These are phyloP conservation scores for Drosophila pruinosa DNA, from an alignment of 1,140 invertebrate species.

Conservation along the genomic window DNA sequence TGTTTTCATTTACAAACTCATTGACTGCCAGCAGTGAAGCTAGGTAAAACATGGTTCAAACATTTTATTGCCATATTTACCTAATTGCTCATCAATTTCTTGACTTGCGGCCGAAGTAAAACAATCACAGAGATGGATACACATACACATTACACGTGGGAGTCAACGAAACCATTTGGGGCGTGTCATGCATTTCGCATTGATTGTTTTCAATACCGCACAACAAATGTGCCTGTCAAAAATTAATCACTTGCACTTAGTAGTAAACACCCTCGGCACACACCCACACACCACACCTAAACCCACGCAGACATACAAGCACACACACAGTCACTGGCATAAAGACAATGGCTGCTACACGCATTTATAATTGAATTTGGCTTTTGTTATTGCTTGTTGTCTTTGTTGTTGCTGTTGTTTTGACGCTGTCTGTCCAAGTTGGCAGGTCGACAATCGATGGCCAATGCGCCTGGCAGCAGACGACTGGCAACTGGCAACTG, in stretches of 20 bases:
- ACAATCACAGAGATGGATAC: not conserved
- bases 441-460: slow-evolving; percentile 74
- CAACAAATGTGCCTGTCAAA: slow-evolving; percentile 77
- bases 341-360: slow-evolving; percentile 67
- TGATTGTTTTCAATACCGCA: slow-evolving; percentile 77
- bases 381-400: slow-evolving; percentile 52
- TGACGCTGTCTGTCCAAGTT: slow-evolving; percentile 62
- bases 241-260: slow-evolving; percentile 81
- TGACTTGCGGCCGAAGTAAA: slow-evolving; percentile 29
- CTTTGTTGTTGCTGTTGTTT: slow-evolving; percentile 45
- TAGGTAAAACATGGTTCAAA: slow-evolving; percentile 17
- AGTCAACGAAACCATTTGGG: slow-evolving; percentile 6
- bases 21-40: slow-evolving; percentile 19
- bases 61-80: slow-evolving; percentile 45
- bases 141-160: slow-evolving; percentile 34
- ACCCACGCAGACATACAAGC: slow-evolving; percentile 7
- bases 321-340: slow-evolving; percentile 4
- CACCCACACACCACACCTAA: slow-evolving; percentile 28
- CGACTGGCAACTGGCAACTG: slow-evolving; percentile 23
- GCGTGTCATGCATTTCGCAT: slow-evolving; percentile 70
- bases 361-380: slow-evolving; percentile 80
- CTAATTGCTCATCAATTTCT: slow-evolving; percentile 45
- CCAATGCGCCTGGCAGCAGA: slow-evolving; percentile 4
- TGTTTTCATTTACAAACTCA: slow-evolving; percentile 20
- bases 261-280: slow-evolving; percentile 44